These are phyloP conservation scores for Corticium candelabrum DNA, from an alignment of 37 sponge, comb jelly and placozoan genomes.

Conservation along the genomic window DNA sequence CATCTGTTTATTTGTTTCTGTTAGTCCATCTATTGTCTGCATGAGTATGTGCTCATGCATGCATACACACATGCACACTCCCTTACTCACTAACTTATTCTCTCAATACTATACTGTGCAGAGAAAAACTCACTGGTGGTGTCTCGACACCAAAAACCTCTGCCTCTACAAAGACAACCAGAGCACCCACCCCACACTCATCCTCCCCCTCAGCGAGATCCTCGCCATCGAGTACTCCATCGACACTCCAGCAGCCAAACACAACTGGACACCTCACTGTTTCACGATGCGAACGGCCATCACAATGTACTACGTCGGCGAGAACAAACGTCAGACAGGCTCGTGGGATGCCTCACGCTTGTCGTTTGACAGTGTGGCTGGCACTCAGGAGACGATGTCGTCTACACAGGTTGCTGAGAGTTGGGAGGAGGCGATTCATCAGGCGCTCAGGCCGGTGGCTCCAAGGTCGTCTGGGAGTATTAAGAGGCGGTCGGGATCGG, in stretches of 20 bases:
- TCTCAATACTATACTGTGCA: constrained; percentile 14
- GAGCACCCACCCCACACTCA: constrained; percentile 21
- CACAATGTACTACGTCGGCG: not conserved
- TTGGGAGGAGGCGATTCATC: constrained; percentile 82
- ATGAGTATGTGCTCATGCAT: not conserved
- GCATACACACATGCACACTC: too few relatives aligned
- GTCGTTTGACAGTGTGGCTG: too few relatives aligned
- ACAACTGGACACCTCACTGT: constrained; percentile 7
- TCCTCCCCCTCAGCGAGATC: not conserved
- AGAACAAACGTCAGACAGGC: not conserved
- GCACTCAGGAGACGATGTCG: not conserved
- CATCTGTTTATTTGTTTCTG: too few relatives aligned
- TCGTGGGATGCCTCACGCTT: too few relatives aligned
- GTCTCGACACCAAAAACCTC: constrained; percentile 65
- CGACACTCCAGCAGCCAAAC: not conserved
- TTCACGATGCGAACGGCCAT: not conserved
- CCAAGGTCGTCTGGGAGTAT: too few relatives aligned
- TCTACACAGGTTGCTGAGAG: constrained; percentile 32
- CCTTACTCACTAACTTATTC: too few relatives aligned
- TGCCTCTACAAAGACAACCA: constrained; percentile 49
- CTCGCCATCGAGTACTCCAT: not conserved
- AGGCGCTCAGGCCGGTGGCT: constrained; percentile 83
- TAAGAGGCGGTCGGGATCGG: too few relatives aligned
- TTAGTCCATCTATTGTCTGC: not conserved
- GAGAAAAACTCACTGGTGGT: constrained; percentile 74